Evolutionary conservation across 1,140 invertebrate species (phyloP), one percentile per base, ranked within the genome.

Genomic region (Hyles vespertilio): DNA sequence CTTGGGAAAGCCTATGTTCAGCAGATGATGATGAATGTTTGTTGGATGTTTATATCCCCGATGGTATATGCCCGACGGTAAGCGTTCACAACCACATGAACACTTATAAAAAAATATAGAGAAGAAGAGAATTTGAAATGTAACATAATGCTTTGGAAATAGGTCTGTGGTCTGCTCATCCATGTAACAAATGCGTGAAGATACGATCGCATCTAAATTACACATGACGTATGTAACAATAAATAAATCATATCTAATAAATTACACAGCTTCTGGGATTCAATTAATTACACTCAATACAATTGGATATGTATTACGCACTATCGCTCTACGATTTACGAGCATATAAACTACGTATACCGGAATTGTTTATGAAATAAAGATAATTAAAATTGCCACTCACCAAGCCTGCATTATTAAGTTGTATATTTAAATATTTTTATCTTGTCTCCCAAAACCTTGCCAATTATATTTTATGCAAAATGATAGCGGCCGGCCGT

Each of bases 401-500:
- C 5, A 8, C 8, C 5, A 40, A 40, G 5, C 36, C 36, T 40
- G 8, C 46, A 48, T 22, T 48, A 22, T 45, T 45, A 45, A 8
- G 44, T n/a, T 45, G 44, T n/a, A 9, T 8, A 45, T 48, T 11
- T 48, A 11, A 22, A 48, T 11, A 32, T 57, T 51, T 51, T 55
- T 22, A 60, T 50, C 32, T 34, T 22, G 45, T 44, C 51, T 32
- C 33, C 12, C 51, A 50, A 61, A 61, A 46, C 32, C 48, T 56
- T 33, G 44, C 44, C 49, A 56, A 50, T 56, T 51, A 61, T 61
- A 48, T 61, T 55, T 45, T 45, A 55, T 45, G 53, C 53, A 56
- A 61, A 56, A 61, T 53, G 58, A 59, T 50, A 52, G 7, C 36
- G 58, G 43, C 51, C 34, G 49, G 32, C 12, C 10, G 10, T 33